A percentile compares a stretch with the other conserved stretches of the same genome.
Evolutionary conservation across 2,888 invertebrate genomes (phyloP).

Genomic region (Phorcus lineatus): DNA sequence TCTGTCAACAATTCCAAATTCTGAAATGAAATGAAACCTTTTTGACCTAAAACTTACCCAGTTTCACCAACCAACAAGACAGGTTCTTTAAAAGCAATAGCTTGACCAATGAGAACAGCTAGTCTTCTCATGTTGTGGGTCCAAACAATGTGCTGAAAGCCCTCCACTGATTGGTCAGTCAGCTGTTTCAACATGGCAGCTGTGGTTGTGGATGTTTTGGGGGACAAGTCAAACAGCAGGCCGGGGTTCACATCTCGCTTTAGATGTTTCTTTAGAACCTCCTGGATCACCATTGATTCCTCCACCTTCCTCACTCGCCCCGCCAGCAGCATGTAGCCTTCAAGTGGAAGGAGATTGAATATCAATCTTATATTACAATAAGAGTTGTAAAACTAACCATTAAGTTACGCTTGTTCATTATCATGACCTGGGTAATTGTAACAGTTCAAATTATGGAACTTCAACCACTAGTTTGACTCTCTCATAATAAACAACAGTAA

Average conservation of each 20-base stretch:
- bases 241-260: conserved; percentile 84
- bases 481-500: too few species aligned
- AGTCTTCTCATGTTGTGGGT: conserved; percentile 90
- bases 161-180: conserved; percentile 60
- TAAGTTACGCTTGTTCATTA: too few species aligned
- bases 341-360: neutral
- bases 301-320: conserved; percentile 91
- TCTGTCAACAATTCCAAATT: too few species aligned
- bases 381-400: too few species aligned
- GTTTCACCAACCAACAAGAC: conserved; percentile 97
- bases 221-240: conserved; percentile 81
- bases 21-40: too few species aligned
- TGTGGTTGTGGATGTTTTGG: conserved; percentile 85
- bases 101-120: conserved; percentile 82
- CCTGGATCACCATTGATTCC: conserved; percentile 88
- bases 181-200: conserved; percentile 51
- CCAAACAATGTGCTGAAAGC: conserved; percentile 92
- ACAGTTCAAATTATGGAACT: neutral
- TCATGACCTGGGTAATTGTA: neutral
- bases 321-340: conserved; percentile 91
- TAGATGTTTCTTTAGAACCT: conserved; percentile 82
- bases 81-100: conserved; percentile 93
- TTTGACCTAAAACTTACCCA: conserved; percentile 76
- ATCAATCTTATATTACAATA: too few species aligned
- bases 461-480: too few species aligned